Base-by-base conservation (phyloP, 2,113 vertebrate genomes). In the Dendrocopos noguchii region DNA sequence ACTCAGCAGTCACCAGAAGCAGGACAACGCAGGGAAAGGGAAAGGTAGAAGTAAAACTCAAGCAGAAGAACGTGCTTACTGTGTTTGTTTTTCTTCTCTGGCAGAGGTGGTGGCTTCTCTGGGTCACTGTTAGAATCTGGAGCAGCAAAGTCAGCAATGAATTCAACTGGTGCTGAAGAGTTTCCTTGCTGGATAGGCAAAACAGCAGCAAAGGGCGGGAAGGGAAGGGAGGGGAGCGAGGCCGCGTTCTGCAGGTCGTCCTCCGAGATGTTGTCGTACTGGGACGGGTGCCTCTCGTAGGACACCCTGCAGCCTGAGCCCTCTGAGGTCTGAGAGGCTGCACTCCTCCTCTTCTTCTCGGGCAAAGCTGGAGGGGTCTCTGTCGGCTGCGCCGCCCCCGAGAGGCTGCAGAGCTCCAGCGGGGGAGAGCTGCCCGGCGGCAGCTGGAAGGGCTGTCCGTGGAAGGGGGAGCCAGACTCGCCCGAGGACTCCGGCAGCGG, bases 71-170 rank as follows among this genome's bases (percentile, higher is more conserved):
- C 39, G 65, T 19, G 97, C 99, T 99, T 98, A 99, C 99, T 99
- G 97, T 99, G 98, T 95, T 98, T 99, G 97, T 98, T 98, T 95
- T 99, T 99, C 98, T 99, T 99, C 95, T 99, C 99, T 3, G 99
- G 99, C 15, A 99, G 98, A 14, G 99, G 99, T 0, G 99, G 99
- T 1, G 99, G 99, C 87, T 98, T 99, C 90, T 98, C 97, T 3
- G 98, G 97, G 87, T 98, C 97, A 27, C 97, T 97, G 4, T 91
- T 89, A 4, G 95, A 95, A 59, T 98, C 98, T 5, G 97, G 95
- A 77, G 95, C 96, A 27, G 97, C 91, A 87, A 98, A 98, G 22
- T 98, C 98, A n/a, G 95, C 84, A 59, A 98, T 96, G 64, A 98
- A 98, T 61, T 97, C 98, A 31, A 95, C 85, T 1, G 97, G 94